Base-by-base conservation (phyloP, 2,888 invertebrate species). In the Incurvaria masculella region DNA sequence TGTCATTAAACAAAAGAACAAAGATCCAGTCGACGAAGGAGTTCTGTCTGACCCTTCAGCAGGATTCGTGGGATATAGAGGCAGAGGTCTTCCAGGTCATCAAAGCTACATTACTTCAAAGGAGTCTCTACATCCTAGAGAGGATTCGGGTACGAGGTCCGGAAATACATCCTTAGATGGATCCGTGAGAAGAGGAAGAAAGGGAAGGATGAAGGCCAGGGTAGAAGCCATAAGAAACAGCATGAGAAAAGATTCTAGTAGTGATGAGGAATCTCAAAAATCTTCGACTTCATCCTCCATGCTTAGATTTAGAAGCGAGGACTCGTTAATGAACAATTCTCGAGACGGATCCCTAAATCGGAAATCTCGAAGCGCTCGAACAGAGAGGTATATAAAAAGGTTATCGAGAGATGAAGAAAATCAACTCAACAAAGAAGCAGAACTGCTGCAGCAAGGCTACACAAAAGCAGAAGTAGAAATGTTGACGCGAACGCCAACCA, bases 381-480 rank as follows among this genome's bases (percentile, higher is more conserved):
- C 90, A 46, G 91, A 92, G 63, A 80, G 91, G 47, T 90, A 91
- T 60, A 85, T 88, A 48, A 88, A 88, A 60, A 80, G 91, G 47
- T 67, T 89, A 55, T 88, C 87, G 14, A 80, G 85, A 49, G 89
- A 88, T 55, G 87, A 88, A 33, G 87, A 87, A 60, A 70, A 73
- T 51, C 73, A 76, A 55, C 61, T 79, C 5, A 80, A 80, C 51
- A 76, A 76, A 59, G 84, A 84, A 68, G 76, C 79, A 19, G 78
- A 80, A 56, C 55, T 79, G 49, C 56, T 79, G 46, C 78, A 79
- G 52, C 79, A 75, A 61, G 79, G 79, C 27, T 78, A 69, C 62
- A 79, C 70, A 52, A 81, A 68, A 59, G 75, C 66, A 57, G 82
- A 69, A 68, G 80, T 78, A n/a, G 79, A 80, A 65, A 66, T 79